Evolutionary conservation across 2,113 vertebrate genomes (phyloP), one percentile per base, ranked within the genome.

Genomic region (Apteryx mantelli): DNA sequence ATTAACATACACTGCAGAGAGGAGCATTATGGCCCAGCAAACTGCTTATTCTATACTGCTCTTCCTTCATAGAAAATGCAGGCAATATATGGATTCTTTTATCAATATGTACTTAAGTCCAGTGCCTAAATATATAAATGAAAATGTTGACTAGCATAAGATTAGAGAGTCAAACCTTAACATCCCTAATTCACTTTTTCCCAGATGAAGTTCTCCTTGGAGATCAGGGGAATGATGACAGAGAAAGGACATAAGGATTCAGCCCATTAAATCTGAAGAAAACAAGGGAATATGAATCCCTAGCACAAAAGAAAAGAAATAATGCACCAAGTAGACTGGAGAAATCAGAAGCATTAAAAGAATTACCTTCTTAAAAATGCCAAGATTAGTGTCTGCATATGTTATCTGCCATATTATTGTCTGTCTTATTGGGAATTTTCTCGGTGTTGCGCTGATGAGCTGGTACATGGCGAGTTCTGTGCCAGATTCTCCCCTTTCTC

Each of bases 401-500:
- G 61, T 78, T 2, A 0, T 85, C 86, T 93, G 34, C 63, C 32
- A 7, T 65, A 64, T 87, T 93, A 87, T 65, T 2, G 0, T 56
- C 63, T 77, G 46, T 65, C 44, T 76, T 90, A 52, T 4, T n/a
- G 44, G 13, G 91, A 64, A 85, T 82, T 64, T 88, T 83, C 40
- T 74, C 70, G 36, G 26, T 71, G 55, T 89, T 81, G 58, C 0
- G 0, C 28, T 71, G 63, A 81, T 85, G 66, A 90, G 28, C 65
- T 90, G n/a, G 46, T 89, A 73, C 63, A 68, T 36, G 88, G 17
- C 1, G 16, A 77, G 36, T 20, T 87, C 65, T 61, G 5, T 82
- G 63, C 46, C 89, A 96, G 71, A 88, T 90, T 88, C 76, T 70
- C 32, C 69, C 0, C 1, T 83, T 96, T 86, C 64, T 93, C 52